phyloP scores from a whole-genome alignment of 2,888 invertebrate genomes.

The Morinoia aosen region DNA sequence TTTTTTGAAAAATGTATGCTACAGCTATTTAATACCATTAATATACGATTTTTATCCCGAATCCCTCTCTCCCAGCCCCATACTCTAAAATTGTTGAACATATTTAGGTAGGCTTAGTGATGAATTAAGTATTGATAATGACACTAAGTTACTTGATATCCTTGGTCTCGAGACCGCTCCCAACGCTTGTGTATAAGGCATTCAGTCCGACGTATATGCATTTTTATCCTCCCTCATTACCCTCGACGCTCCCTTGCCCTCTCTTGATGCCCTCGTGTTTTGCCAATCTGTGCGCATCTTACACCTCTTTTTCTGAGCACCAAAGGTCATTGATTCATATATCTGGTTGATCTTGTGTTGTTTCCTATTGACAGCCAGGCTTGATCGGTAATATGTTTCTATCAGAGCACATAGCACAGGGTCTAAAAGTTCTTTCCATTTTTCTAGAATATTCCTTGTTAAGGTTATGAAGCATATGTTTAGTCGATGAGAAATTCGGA shows the following conservation, averaged over 20 bases:
- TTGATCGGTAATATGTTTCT: no score
- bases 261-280: not conserved
- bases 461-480: no score
- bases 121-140: not conserved
- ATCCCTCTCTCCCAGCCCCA: not conserved
- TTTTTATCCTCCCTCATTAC: not conserved
- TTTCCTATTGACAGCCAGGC: no score
- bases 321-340: no score
- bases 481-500: no score
- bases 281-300: not conserved
- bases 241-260: not conserved
- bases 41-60: not conserved
- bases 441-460: no score
- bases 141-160: not conserved
- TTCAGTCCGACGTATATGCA: constrained; percentile 12
- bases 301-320: no score
- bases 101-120: not conserved
- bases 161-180: not conserved
- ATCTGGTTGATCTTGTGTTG: no score
- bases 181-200: not conserved
- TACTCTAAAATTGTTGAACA: not conserved
- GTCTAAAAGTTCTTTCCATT: no score
- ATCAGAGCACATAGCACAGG: no score
- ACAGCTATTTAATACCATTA: not conserved
- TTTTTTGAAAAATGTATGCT: not conserved